Conservation (phyloP, 1,140 invertebrate genomes). For the Lethocerus indicus region DNA sequence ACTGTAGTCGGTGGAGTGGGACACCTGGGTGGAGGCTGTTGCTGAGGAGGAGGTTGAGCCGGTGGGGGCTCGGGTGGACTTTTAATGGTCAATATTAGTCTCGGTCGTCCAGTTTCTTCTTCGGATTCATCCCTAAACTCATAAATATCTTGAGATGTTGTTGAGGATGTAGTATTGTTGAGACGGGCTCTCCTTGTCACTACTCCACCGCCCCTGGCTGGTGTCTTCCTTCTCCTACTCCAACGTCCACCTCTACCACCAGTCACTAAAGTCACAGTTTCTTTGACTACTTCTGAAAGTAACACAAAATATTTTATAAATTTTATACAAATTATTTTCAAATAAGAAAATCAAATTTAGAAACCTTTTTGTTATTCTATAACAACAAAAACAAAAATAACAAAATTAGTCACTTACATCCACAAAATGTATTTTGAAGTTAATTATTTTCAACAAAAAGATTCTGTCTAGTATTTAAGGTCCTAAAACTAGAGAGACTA, state of each 20-base stretch:
- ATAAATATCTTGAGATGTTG: constrained; percentile 44
- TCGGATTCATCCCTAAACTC: constrained; percentile 72
- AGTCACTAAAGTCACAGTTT: neutral
- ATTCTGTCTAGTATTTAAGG: too few species aligned
- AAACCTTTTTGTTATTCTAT: too few species aligned
- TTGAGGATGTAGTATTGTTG: constrained; percentile 13
- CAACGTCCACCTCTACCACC: constrained; percentile 16
- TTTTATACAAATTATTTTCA: too few species aligned
- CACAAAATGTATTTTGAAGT: too few species aligned
- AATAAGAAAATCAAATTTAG: too few species aligned
- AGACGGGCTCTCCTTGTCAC: constrained; percentile 30
- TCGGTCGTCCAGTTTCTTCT: constrained; percentile 51
- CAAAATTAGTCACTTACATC: too few species aligned
- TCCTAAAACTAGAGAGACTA: too few species aligned
- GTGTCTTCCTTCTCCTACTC: constrained; percentile 20
- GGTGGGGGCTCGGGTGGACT: constrained; percentile 33
- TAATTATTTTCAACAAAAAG: too few species aligned
- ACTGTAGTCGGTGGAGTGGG: constrained; percentile 23
- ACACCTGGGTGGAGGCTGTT: constrained; percentile 6
- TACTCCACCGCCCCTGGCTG: constrained; percentile 23
- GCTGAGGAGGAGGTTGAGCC: constrained; percentile 22
- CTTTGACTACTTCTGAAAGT: too few species aligned
- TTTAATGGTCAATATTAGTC: constrained; percentile 64
- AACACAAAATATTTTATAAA: too few species aligned
- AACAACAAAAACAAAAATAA: too few species aligned